phyloP scores from a whole-genome alignment of 2,888 invertebrate genomes.

The Octonoba sinensis region DNA sequence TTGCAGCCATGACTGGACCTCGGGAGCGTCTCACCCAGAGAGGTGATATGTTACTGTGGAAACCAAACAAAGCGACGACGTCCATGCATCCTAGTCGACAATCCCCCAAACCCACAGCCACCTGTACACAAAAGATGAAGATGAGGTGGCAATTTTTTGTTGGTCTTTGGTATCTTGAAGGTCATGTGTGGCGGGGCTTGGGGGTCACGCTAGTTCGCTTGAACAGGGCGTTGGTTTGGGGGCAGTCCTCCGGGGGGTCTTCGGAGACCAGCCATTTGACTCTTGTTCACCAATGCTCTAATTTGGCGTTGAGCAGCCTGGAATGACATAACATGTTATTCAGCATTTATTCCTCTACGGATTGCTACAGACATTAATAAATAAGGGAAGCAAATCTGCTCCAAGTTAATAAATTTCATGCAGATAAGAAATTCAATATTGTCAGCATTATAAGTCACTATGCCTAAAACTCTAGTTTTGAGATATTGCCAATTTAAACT shows the following conservation, averaged over 20 bases:
- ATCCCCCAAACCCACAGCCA: constrained; percentile 63
- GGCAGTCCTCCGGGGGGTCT: constrained; percentile 53
- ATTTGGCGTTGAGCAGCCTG: constrained; percentile 96
- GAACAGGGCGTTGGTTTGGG: constrained; percentile 58
- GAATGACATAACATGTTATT: constrained; percentile 75
- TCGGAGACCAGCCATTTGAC: constrained; percentile 68
- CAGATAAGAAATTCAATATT: no score
- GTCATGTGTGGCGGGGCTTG: constrained; percentile 63
- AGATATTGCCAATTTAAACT: no score
- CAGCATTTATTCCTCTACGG: neutral
- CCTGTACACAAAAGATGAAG: constrained; percentile 31
- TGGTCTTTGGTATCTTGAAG: constrained; percentile 65
- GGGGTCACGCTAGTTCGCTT: constrained; percentile 61
- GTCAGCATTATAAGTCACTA: no score
- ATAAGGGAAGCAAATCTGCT: no score
- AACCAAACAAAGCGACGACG: constrained; percentile 64
- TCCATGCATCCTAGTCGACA: constrained; percentile 55
- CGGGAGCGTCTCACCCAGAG: constrained; percentile 28
- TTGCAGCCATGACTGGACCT: constrained; percentile 7
- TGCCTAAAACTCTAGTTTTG: no score
- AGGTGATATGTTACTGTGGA: constrained; percentile 65
- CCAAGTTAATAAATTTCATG: no score
- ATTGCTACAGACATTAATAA: no score
- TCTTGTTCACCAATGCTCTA: constrained; percentile 79
- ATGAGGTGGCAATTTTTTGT: constrained; percentile 54